phyloP scores from a whole-genome alignment of 53 echinoderm and acorn worm species.

The Holothuria scabra region DNA sequence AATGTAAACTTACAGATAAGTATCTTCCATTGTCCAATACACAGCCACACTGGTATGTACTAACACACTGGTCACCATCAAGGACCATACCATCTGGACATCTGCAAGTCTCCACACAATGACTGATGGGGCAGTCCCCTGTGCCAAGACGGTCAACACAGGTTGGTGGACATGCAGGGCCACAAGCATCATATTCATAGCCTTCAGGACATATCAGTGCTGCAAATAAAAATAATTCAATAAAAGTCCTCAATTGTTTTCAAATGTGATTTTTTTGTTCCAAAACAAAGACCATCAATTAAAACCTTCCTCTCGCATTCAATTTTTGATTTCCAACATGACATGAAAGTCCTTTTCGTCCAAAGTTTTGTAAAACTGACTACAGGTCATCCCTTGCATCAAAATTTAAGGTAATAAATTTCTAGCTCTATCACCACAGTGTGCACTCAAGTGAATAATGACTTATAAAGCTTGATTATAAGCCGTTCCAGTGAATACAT shows the following conservation, averaged over 20 bases:
- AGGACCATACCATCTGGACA: not conserved
- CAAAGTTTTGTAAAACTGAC: too few relatives aligned
- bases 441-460: not conserved
- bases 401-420: too few relatives aligned
- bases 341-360: too few relatives aligned
- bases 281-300: too few relatives aligned
- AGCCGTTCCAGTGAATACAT: not conserved
- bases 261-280: too few relatives aligned
- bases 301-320: too few relatives aligned
- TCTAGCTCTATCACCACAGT: too few relatives aligned
- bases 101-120: not conserved
- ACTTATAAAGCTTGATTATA: too few relatives aligned
- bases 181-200: not conserved
- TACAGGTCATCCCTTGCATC: too few relatives aligned
- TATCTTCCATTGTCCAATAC: not conserved
- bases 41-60: not conserved
- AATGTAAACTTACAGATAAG: not conserved
- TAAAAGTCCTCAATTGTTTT: not conserved
- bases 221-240: conserved; percentile 39
- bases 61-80: not conserved
- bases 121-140: not conserved
- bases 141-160: not conserved
- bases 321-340: too few relatives aligned
- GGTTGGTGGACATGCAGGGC: not conserved
- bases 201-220: conserved; percentile 20